phyloP scores from a whole-genome alignment of 2,113 vertebrate genomes.

The Ellobius talpinus region DNA sequence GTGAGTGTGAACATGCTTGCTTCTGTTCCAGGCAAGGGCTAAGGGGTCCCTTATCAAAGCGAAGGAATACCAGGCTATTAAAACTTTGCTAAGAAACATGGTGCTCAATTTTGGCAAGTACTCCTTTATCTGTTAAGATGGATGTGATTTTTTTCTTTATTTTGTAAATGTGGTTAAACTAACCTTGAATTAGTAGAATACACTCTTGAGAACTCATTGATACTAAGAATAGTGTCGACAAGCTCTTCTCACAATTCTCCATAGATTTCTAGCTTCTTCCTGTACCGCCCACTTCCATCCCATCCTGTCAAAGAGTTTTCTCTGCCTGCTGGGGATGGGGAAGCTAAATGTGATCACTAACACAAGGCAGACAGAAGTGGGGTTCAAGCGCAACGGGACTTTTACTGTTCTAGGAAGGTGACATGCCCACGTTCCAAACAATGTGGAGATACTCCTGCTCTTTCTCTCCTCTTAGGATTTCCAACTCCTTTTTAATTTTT shows the following conservation, averaged over 20 bases:
- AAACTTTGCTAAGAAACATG: slow-evolving; percentile 27
- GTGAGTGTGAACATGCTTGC: neutral
- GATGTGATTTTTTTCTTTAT: slow-evolving; percentile 32
- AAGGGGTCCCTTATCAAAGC: slow-evolving; percentile 23
- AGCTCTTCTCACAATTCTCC: neutral
- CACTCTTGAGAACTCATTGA: neutral
- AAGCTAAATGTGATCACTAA: neutral
- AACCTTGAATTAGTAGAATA: slow-evolving; percentile 36
- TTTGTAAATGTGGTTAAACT: slow-evolving; percentile 54
- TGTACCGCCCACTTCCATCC: neutral
- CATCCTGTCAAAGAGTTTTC: neutral
- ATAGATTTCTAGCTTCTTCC: neutral
- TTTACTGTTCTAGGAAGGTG: neutral
- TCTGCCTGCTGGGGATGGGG: neutral
- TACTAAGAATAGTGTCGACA: neutral
- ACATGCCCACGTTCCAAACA: slow-evolving; percentile 2
- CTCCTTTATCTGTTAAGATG: neutral
- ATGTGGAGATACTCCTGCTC: neutral
- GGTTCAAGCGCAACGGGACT: slow-evolving; percentile 17
- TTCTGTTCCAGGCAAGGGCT: neutral
- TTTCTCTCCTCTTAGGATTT: neutral
- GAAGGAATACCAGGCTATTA: neutral
- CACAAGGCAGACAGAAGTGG: neutral
- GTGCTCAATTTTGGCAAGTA: slow-evolving; percentile 36
- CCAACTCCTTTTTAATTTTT: slow-evolving; percentile 3